A percentile compares a stretch with the other conserved stretches of the same genome.
Evolutionary conservation across 1,140 invertebrate genomes (phyloP).

Genomic region (Plodia interpunctella): DNA sequence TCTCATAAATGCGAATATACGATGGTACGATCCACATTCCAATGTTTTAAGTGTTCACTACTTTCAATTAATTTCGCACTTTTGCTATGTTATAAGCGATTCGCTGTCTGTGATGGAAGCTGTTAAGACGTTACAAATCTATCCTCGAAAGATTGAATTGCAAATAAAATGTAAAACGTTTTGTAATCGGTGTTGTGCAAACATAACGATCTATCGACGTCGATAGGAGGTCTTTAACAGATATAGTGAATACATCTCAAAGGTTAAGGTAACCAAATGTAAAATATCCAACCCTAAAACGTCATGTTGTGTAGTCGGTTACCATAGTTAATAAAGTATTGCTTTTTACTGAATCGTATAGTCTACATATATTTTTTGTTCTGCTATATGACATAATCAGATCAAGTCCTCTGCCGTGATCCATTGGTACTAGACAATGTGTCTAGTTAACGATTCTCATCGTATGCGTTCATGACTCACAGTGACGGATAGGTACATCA

Average conservation of each 20-base stretch:
- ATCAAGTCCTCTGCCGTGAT: conserved; percentile 49
- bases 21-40: conserved; percentile 7
- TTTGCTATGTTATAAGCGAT: background rate
- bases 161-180: background rate
- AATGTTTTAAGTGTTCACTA: background rate
- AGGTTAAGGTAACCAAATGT: background rate
- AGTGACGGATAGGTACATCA: conserved; percentile 45
- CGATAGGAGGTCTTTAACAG: too few relatives aligned
- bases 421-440: conserved; percentile 66
- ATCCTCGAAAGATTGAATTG: background rate
- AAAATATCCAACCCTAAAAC: background rate
- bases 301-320: conserved; percentile 12
- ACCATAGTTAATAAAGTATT: conserved; percentile 28
- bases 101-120: background rate
- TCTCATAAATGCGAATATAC: conserved; percentile 11
- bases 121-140: too few relatives aligned
- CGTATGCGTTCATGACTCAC: conserved; percentile 53
- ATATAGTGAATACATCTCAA: too few relatives aligned
- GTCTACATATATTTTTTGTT: conserved; percentile 43
- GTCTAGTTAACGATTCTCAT: conserved; percentile 58
- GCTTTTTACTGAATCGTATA: conserved; percentile 26
- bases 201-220: background rate
- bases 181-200: background rate
- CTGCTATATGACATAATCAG: conserved; percentile 60
- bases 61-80: background rate